Conservation (phyloP, 1,140 invertebrate genomes). For the Andrena cerasifolii region DNA sequence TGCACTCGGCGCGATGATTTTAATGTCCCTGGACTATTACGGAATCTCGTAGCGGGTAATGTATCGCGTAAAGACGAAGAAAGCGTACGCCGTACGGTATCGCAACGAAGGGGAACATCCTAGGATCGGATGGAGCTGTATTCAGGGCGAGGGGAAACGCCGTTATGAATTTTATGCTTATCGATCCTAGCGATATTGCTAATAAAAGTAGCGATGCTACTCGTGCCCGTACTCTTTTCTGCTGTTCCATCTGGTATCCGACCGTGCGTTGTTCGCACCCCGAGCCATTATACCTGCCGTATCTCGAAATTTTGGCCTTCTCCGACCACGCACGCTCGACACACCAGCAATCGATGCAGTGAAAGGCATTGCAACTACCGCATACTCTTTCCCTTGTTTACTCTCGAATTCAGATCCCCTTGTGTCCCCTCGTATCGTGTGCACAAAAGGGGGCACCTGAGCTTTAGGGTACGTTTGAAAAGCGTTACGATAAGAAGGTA, state of each 20-base stretch:
- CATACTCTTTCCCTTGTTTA: conserved; percentile 22
- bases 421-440: neutral
- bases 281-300: too few species aligned
- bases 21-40: neutral
- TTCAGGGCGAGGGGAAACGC: conserved; percentile 45
- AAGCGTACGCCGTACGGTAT: conserved; percentile 37
- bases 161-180: conserved; percentile 71
- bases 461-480: neutral
- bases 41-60: conserved; percentile 11
- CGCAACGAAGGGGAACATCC: conserved; percentile 38
- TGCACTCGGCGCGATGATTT: neutral
- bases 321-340: neutral
- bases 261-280: conserved; percentile 43
- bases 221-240: neutral
- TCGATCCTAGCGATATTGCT: conserved; percentile 67
- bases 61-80: conserved; percentile 30
- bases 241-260: conserved; percentile 54
- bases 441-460: neutral
- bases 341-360: neutral
- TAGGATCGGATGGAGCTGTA: conserved; percentile 24
- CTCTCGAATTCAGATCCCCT: conserved; percentile 7
- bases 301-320: neutral
- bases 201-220: conserved; percentile 62
- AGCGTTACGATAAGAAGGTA: neutral
- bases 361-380: neutral